These are phyloP conservation scores for Tinea pellionella DNA, from an alignment of 2,888 invertebrate species.

Conservation along the genomic window DNA sequence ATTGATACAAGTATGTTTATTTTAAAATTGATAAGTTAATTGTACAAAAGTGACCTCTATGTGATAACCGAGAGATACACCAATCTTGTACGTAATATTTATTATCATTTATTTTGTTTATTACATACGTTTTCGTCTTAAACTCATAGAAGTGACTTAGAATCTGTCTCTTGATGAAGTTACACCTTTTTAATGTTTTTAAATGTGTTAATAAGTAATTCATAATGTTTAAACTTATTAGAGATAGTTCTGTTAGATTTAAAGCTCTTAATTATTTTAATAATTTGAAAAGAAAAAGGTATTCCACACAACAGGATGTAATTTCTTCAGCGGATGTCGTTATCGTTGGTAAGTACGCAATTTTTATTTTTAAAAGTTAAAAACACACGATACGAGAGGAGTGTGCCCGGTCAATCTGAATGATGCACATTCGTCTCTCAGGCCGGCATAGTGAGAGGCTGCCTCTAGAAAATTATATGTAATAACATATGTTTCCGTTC, in stretches of 20 bases:
- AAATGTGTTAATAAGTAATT: not conserved
- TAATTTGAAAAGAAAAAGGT: constrained; percentile 27
- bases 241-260: constrained; percentile 29
- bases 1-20: not conserved
- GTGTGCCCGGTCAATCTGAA: too few relatives aligned
- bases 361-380: too few relatives aligned
- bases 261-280: constrained; percentile 38
- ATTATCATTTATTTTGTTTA: not conserved
- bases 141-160: constrained; percentile 1
- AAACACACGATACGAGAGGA: too few relatives aligned
- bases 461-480: too few relatives aligned
- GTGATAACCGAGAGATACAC: not conserved
- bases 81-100: not conserved
- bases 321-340: constrained; percentile 79
- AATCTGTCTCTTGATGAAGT: not conserved
- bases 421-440: too few relatives aligned
- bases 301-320: constrained; percentile 36
- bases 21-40: constrained; percentile 10
- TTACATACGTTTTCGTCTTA: constrained; percentile 5
- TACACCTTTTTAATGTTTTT: not conserved
- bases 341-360: constrained; percentile 75
- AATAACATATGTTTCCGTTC: too few relatives aligned
- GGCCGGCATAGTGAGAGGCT: too few relatives aligned
- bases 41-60: constrained; percentile 7
- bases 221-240: constrained; percentile 47